These are phyloP conservation scores for Yponomeuta plumbellus DNA, from an alignment of 2,888 invertebrate genomes.

Conservation along the genomic window DNA sequence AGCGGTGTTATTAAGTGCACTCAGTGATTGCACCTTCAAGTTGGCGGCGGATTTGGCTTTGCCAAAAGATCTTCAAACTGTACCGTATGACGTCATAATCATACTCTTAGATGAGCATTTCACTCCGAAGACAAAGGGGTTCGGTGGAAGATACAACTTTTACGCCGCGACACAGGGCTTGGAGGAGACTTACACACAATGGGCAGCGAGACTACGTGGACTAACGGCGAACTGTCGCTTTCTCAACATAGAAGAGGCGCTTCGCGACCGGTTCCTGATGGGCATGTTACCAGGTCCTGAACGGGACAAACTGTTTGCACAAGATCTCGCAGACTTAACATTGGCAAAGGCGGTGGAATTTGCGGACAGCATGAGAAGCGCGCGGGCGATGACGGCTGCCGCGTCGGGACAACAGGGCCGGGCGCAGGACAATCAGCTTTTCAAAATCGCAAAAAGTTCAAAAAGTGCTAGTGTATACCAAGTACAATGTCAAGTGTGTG, in stretches of 20 bases:
- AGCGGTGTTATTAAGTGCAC: background rate
- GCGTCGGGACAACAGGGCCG: no score
- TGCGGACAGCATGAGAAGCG: conserved; percentile 28
- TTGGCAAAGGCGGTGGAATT: conserved; percentile 11
- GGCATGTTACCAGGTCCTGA: conserved; percentile 24
- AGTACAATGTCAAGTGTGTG: no score
- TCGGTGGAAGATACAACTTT: conserved; percentile 26
- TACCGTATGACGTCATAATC: conserved; percentile 14
- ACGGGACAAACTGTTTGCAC: conserved; percentile 28
- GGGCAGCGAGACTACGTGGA: conserved; percentile 23
- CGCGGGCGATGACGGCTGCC: conserved; percentile 23
- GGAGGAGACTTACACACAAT: conserved; percentile 18
- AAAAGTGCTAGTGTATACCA: no score
- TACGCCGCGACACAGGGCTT: conserved; percentile 18
- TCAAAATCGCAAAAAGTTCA: no score
- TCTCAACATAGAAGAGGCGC: conserved; percentile 21
- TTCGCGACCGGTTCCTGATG: conserved; percentile 23
- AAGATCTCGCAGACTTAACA: conserved; percentile 25
- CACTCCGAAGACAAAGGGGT: conserved; percentile 28
- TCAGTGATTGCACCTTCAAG: conserved; percentile 18
- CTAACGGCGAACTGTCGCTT: conserved; percentile 22
- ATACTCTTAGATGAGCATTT: conserved; percentile 29
- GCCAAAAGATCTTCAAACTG: conserved; percentile 17
- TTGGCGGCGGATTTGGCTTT: conserved; percentile 16
- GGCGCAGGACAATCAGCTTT: no score